Evolutionary conservation across 2,888 invertebrate genomes (phyloP), one percentile per base, ranked within the genome.

Genomic region (Norana najaformis): DNA sequence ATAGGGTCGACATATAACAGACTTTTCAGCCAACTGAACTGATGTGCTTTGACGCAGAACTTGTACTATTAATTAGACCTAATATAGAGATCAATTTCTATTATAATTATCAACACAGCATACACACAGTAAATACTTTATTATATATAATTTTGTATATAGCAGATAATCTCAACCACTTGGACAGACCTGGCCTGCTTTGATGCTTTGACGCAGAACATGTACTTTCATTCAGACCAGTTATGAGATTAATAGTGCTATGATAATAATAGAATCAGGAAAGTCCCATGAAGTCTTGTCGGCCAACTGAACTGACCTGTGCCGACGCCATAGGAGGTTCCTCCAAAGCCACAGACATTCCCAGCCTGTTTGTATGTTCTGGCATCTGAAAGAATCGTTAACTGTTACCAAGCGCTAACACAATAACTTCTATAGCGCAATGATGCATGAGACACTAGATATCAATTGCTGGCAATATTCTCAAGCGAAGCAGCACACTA

Each of bases 331-430:
- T 69, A 69, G 6, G 69, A 69, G 30, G 69, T 69, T 69, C 69
- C 69, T 69, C 69, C 69, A 69, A 69, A 69, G n/a, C 69, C 69
- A 4, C 0, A 1, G 30, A n/a, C 69, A n/a, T 13, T 53, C 23
- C n/a, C 11, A n/a, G 30, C n/a, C 5, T 8, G 11, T 69, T 8
- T 69, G 30, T 1, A n/a, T 69, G 8, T 11, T 69, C 69, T 69
- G 69, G n/a, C 69, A 69, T 69, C 69, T 69, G 69, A 69, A 69
- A 69, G 69, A 69, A 69, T 69, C 30, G 69, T n/a, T 69, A 69
- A 69, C n/a, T 69, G 69, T n/a, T 11, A 69, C 69, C 69, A 69
- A 8, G n/a, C n/a, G 30, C 69, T n/a, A 69, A n/a, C 11, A 69
- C 30, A 69, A n/a, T 69, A 69, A 69, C 69, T 0, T 30, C 69